phyloP scores from a whole-genome alignment of 2,113 vertebrate genomes.

The Euleptes europaea region DNA sequence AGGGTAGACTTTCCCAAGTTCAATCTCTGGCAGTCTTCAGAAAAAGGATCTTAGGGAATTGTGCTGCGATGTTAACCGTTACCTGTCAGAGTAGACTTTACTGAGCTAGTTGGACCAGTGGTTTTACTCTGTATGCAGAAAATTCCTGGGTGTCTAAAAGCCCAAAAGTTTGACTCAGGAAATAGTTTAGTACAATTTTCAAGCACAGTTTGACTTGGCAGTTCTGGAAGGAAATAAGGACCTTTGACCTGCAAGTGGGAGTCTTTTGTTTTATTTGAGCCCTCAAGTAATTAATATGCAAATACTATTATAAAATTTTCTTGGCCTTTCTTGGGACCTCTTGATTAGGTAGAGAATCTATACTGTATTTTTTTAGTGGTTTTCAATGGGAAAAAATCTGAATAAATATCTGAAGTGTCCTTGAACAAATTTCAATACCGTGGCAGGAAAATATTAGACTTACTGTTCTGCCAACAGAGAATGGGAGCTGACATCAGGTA shows the following conservation, averaged over 20 bases:
- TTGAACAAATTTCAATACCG: constrained; percentile 47
- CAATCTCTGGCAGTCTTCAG: not conserved
- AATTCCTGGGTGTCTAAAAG: not conserved
- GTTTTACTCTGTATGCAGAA: not conserved
- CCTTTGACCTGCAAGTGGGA: constrained; percentile 18
- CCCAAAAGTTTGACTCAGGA: constrained; percentile 31
- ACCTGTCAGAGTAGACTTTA: not conserved
- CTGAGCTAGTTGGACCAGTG: not conserved
- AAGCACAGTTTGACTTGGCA: constrained; percentile 16
- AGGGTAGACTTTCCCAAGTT: not conserved
- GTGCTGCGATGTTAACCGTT: not conserved
- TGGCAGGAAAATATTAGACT: constrained; percentile 40
- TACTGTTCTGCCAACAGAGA: constrained; percentile 34
- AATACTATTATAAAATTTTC: constrained; percentile 27
- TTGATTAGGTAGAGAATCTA: constrained; percentile 6
- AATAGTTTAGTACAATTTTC: constrained; percentile 49
- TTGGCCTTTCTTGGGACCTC: constrained; percentile 1
- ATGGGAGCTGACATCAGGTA: constrained; percentile 46
- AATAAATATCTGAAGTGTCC: constrained; percentile 47
- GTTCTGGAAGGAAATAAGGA: constrained; percentile 34
- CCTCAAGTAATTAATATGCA: not conserved
- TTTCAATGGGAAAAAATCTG: constrained; percentile 30
- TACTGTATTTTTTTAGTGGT: not conserved
- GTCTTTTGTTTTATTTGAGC: constrained; percentile 37
- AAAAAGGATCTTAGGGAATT: not conserved